Evolutionary conservation across 2,113 vertebrate genomes (phyloP).

Genomic region (Malurus alboscapulatus): DNA sequence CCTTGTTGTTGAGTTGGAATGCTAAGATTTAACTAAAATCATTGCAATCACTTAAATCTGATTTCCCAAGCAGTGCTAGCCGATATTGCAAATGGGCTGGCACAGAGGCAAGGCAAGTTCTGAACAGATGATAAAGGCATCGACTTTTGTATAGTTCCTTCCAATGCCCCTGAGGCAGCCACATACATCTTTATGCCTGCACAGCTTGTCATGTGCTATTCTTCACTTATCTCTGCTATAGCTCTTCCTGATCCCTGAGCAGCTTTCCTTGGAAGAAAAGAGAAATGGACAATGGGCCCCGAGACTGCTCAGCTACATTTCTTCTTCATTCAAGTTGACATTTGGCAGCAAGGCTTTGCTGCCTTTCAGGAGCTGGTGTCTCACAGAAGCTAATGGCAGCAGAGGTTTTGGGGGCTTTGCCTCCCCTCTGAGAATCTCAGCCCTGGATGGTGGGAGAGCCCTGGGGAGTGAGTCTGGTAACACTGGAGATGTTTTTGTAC

Average conservation of each 20-base stretch:
- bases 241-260: constrained; percentile 40
- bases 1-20: background rate
- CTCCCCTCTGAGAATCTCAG: background rate
- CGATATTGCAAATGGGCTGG: background rate
- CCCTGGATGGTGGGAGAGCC: background rate
- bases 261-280: constrained; percentile 25
- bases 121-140: constrained; percentile 17
- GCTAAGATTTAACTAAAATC: background rate
- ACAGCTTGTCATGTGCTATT: constrained; percentile 45
- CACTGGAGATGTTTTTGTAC: background rate
- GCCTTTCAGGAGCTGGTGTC: constrained; percentile 20
- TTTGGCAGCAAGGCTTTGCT: constrained; percentile 26
- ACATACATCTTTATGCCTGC: background rate
- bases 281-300: constrained; percentile 31
- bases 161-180: background rate
- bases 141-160: background rate
- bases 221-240: constrained; percentile 34
- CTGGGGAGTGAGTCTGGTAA: background rate
- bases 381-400: background rate
- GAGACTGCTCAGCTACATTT: background rate
- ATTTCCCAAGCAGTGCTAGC: background rate
- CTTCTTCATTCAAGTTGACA: constrained; percentile 53
- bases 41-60: background rate
- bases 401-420: background rate
- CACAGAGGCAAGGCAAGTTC: background rate